Base-by-base conservation (phyloP, 2,113 vertebrate species). In the Hippocampus guttulatus region DNA sequence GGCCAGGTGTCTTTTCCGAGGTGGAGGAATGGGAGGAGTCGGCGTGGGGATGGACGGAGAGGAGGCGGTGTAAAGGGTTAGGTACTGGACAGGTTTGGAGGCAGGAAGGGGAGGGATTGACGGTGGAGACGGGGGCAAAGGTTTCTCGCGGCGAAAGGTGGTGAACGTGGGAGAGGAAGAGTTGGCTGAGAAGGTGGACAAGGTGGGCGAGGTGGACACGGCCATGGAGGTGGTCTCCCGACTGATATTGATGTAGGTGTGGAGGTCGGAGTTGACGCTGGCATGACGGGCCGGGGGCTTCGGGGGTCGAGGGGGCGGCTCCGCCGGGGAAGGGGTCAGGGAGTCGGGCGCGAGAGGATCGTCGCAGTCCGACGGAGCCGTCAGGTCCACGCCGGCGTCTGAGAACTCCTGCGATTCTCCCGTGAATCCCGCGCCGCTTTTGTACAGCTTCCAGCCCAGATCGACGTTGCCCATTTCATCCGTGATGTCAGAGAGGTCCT, bases 341-440 rank as follows among this genome's bases (percentile, higher is more conserved):
- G 91, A 92, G 77, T 93, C 90, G 1, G 89, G 86, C 47, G 52
- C 79, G 0, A 88, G 81, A n/a, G 88, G 84, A 52, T 93, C 92
- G 18, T 93, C 92, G 9, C 88, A 79, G 67, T 93, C 92, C 63
- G 92, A 93, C 0, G 91, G 91, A 66, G 84, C 92, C 3, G 87
- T 91, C 60, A 93, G 86, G 76, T 93, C 92, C 1, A 93, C 92
- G 38, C 92, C 92, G 3, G 91, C 91, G n/a, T 93, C 92, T 0
- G 90, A 92, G 73, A 91, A 92, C 85, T 92, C 91, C 73, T 92
- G 92, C 58, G 92, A 93, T 12, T 89, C 91, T 69, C 81, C 77
- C 85, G 90, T 77, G 0, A 20, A 68, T 27, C 71, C 84, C 5
- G 68, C 60, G 0, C 65, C 70, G 49, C 76, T 78, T 84, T 90